Evolutionary conservation across 2,888 invertebrate species (phyloP), one percentile per base, ranked within the genome.

Genomic region (Teinopalpus imperialis): DNA sequence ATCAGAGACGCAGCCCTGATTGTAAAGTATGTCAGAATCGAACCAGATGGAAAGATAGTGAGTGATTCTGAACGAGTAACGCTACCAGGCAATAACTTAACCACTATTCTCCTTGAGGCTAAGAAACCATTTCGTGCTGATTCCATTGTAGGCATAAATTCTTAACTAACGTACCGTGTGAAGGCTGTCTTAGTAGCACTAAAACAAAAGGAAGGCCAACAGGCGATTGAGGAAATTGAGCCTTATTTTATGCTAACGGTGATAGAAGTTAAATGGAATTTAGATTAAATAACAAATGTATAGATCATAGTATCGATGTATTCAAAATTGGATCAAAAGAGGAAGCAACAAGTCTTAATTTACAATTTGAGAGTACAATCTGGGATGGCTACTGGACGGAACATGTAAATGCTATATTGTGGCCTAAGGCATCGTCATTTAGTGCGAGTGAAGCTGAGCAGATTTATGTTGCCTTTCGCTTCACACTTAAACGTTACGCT

Each of bases 31-130:
- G 74, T 78, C 77, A 74, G 63, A 65, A 69, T 56, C 57, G 60
- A 64, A 57, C 69, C 67, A 80, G 82, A 85, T 83, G 77, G 64
- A 58, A 55, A 73, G 82, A 85, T 83, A 81, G 74, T 60, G 70
- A 69, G 67, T 70, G 78, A 74, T 72, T 77, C 63, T 56, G 63
- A 63, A 58, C 72, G 57, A 66, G 74, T 70, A 78, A 71, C 59
- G 74, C 80, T 75, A 74, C 77, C 63, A 67, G 66, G 62, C 65
- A 66, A 74, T 80, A 77, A 74, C 63, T 78, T 68, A 67, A 64
- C 53, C 55, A 63, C 65, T 66, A 68, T 63, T 63, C 60, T 59
- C 69, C 81, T 69, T 48, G 54, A 49, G 79, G 80, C 77, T 61
- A 71, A 60, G 64, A 69, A 74, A 66, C 67, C 66, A 71, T 74